Evolutionary conservation across 2,113 vertebrate species (phyloP).

Genomic region (Sula dactylatra): DNA sequence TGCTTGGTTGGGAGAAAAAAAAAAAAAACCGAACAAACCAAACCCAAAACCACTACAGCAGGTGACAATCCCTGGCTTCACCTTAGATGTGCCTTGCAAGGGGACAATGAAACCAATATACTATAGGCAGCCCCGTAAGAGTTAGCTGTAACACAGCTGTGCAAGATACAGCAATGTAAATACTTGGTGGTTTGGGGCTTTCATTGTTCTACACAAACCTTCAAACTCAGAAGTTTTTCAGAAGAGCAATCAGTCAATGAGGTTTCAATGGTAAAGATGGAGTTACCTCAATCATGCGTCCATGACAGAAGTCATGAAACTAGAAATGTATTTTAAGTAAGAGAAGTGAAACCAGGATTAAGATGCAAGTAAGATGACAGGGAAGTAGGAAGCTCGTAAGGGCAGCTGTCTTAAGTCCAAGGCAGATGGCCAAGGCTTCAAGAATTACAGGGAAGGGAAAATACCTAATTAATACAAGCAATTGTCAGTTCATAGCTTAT

Average conservation of each 20-base stretch:
- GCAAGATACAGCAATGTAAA: background rate
- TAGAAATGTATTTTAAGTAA: background rate
- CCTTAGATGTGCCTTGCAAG: background rate
- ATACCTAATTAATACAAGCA: background rate
- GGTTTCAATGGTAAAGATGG: background rate
- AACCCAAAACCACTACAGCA: background rate
- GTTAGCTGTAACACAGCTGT: background rate
- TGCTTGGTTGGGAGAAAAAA: background rate
- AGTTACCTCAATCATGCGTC: background rate
- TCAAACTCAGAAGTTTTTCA: background rate
- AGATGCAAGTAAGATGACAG: background rate
- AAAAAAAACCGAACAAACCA: too few species aligned
- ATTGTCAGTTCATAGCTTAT: background rate
- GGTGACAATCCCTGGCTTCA: background rate
- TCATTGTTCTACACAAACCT: background rate
- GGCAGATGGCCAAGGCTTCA: background rate
- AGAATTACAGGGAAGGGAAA: background rate
- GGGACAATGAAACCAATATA: background rate
- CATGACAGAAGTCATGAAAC: background rate
- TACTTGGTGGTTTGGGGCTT: background rate
- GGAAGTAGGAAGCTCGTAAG: background rate
- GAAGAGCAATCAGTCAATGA: background rate
- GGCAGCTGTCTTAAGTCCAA: background rate
- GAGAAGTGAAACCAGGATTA: constrained; percentile 1
- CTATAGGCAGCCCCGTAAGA: background rate